These are phyloP conservation scores for Sisyra nigra DNA, from an alignment of 2,888 invertebrate genomes.

Conservation along the genomic window DNA sequence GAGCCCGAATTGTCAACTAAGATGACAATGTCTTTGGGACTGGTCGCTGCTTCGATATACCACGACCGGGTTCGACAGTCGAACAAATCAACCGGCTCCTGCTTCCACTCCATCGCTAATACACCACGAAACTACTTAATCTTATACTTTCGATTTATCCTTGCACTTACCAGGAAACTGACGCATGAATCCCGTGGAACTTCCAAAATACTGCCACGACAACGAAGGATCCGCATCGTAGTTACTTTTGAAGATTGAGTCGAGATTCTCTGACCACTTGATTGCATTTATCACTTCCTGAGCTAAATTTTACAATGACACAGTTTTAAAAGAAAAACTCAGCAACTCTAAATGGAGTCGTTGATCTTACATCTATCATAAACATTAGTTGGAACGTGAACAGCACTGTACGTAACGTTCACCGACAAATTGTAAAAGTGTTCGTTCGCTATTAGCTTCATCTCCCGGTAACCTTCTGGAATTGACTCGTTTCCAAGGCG, in stretches of 20 bases:
- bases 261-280: slow-evolving; percentile 88
- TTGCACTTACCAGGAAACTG: slow-evolving; percentile 70
- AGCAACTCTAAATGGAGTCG: slow-evolving; percentile 3
- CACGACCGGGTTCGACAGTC: slow-evolving; percentile 89
- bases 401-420: slow-evolving; percentile 67
- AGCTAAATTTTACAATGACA: slow-evolving; percentile 32
- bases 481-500: slow-evolving; percentile 18
- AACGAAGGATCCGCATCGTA: slow-evolving; percentile 72
- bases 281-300: slow-evolving; percentile 80
- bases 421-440: slow-evolving; percentile 67
- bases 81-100: slow-evolving; percentile 77
- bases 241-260: slow-evolving; percentile 76
- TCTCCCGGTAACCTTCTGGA: slow-evolving; percentile 4
- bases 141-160: not conserved
- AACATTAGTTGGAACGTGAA: slow-evolving; percentile 92
- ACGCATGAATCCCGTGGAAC: slow-evolving; percentile 91
- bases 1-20: slow-evolving; percentile 50
- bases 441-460: slow-evolving; percentile 9
- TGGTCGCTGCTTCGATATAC: slow-evolving; percentile 96
- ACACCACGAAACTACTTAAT: slow-evolving; percentile 9
- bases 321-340: slow-evolving; percentile 12
- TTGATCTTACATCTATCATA: slow-evolving; percentile 61
- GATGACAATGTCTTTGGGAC: slow-evolving; percentile 81
- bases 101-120: slow-evolving; percentile 62
- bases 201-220: slow-evolving; percentile 98